Evolutionary conservation across 2,797 vertebrate species (phyloP).

Genomic region (Notolabrus celidotus): DNA sequence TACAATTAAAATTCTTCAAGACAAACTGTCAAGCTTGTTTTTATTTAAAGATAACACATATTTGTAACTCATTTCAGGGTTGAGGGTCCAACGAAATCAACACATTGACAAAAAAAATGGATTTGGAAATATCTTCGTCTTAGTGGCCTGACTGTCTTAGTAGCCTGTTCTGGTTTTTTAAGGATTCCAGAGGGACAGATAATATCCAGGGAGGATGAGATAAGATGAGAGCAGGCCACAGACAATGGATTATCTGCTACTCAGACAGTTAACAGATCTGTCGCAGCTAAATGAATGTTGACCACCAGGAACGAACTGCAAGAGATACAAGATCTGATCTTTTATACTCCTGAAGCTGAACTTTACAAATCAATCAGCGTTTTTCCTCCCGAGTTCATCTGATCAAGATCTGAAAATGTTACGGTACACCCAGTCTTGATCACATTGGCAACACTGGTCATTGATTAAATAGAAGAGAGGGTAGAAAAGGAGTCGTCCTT

Average conservation of each 20-base stretch:
- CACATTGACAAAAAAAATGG: too few species aligned
- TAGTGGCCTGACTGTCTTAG: not conserved
- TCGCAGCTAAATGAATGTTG: constrained; percentile 30
- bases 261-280: constrained; percentile 31
- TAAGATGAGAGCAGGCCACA: constrained; percentile 35
- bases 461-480: not conserved
- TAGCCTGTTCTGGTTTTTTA: not conserved
- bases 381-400: not conserved
- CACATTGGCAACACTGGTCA: not conserved
- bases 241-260: constrained; percentile 42
- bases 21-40: too few species aligned
- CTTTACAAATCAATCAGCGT: constrained; percentile 7
- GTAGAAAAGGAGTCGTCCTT: not conserved
- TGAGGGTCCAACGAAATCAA: too few species aligned
- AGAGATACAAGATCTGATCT: constrained; percentile 15
- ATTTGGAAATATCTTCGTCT: too few species aligned
- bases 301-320: constrained; percentile 13
- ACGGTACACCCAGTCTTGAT: not conserved
- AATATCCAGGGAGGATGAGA: constrained; percentile 37
- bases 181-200: constrained; percentile 35
- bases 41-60: too few species aligned
- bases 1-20: not conserved
- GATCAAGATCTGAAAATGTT: not conserved
- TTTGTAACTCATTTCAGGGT: too few species aligned
- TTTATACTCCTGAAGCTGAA: too few species aligned